Evolutionary conservation across 2,113 vertebrate genomes (phyloP).

Genomic region (Cyprinodon brontotheroides): DNA sequence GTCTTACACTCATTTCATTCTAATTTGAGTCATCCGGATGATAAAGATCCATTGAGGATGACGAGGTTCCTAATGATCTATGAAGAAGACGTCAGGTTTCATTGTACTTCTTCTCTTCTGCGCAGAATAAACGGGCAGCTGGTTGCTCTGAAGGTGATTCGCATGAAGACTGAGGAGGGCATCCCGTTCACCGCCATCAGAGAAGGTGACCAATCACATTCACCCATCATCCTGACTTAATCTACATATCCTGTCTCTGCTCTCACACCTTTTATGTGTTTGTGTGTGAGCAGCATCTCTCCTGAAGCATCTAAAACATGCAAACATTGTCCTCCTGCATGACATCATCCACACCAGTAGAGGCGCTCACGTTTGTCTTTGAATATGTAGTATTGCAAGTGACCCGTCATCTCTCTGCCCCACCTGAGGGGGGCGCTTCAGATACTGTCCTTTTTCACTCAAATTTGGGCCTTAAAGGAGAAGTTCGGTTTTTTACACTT

Average conservation of each 20-base stretch:
- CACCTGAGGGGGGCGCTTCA: neutral
- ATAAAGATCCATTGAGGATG: too few species aligned
- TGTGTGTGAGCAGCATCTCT: slow-evolving; percentile 80
- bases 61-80: too few species aligned
- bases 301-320: slow-evolving; percentile 89
- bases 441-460: neutral
- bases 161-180: slow-evolving; percentile 87
- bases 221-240: too few species aligned
- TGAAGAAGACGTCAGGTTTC: neutral
- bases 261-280: slow-evolving; percentile 23
- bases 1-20: too few species aligned
- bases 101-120: neutral
- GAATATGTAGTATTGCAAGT: slow-evolving; percentile 92
- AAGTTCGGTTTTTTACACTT: too few species aligned
- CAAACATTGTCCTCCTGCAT: slow-evolving; percentile 89
- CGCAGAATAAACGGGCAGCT: slow-evolving; percentile 87
- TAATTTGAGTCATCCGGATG: too few species aligned
- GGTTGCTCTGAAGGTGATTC: slow-evolving; percentile 90
- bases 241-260: neutral
- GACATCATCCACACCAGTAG: slow-evolving; percentile 90
- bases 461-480: too few species aligned
- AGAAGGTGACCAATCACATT: slow-evolving; percentile 80
- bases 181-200: slow-evolving; percentile 89
- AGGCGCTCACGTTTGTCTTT: slow-evolving; percentile 90
- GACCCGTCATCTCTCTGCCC: neutral